Evolutionary conservation across 2,113 vertebrate species (phyloP), one percentile per base, ranked within the genome.

Genomic region (Scatophagus argus): DNA sequence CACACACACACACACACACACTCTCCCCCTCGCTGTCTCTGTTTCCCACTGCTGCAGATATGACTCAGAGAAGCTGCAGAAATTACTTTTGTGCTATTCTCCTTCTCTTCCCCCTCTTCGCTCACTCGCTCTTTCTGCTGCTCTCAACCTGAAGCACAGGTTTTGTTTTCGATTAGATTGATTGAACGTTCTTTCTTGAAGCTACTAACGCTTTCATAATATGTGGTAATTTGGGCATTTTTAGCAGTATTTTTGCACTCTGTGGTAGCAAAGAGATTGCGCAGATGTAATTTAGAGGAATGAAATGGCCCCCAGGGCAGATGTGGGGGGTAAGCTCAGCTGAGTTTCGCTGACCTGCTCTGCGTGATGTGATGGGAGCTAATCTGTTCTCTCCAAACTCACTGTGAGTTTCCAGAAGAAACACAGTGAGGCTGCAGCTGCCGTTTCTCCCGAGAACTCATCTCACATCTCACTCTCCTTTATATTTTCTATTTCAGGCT

Each of bases 11-110:
- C 87, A 71, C 85, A 83, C 90, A 77, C 88, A 74, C 87, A 63
- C 77, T 62, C 89, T 84, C 86, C 84, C 87, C 80, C 87, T 90
- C 86, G 75, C 88, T 75, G 81, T 75, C 86, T 89, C 88, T 88
- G 83, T 89, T 90, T 91, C 85, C 82, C 88, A 86, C 89, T 92
- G 91, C 92, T 92, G 93, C 91, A 92, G 90, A 90, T 92, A 92
- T 94, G 92, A 94, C 91, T 94, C 93, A 94, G 93, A 93, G 88
- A 87, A 90, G 89, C 89, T 88, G 84, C 86, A 91, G 84, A 89
- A 93, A 92, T 93, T 73, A 88, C 91, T 91, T 91, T 88, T 82
- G 66, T 87, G 80, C 61, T 84, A 27, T 89, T 87, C 80, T 90
- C 27, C 67, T 77, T 86, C 67, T 71, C 68, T 70, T 73, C 78